Base-by-base conservation (phyloP, 2,888 invertebrate genomes). In the Oscheius onirici region DNA sequence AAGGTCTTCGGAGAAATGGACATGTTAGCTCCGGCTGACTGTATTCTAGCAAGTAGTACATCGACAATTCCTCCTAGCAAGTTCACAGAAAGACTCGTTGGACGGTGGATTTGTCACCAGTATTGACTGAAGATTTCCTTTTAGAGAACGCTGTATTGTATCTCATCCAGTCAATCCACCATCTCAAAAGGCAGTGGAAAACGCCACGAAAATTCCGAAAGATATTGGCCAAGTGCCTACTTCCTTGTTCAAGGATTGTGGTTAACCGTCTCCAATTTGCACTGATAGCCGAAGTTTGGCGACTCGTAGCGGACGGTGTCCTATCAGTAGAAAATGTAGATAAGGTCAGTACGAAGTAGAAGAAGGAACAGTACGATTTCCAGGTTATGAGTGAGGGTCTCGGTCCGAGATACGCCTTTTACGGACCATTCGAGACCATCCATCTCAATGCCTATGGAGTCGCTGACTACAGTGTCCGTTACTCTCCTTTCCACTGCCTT, bases 261-360 rank as follows among this genome's bases (percentile, higher is more conserved):
- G 90, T 96, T 0, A 97, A 97, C 88, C 92, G 97, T 83, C 92
- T 97, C 76, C 97, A 97, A 92, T 97, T 95, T 88, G 94, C 95
- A 0, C 93, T 97, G 81, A 88, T 97, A 58, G 94, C 95, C 87
- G 97, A 97, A 90, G 92, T 93, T 0, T 97, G 94, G 93, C 92
- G 94, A 79, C 90, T 97, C 60, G 93, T 96, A 0, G 91, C 92
- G 71, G 93, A 92, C 77, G 93, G 93, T 22, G 91, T 96, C n/a
- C 90, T 97, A 17, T 91, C 92, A 86, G 94, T 93, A 0, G 91
- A 92, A 82, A 97, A 97, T 87, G 91, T 95, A 3, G 97, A 97
- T 87, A 93, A 92, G 83, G 95, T 96, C 10, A 34, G 51, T n/a
- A 13, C 0, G 6, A 34, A 28, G 28, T 34, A 40, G 24, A 17